A percentile compares a stretch with the other conserved stretches of the same genome.
These are phyloP conservation scores for Physeter macrocephalus DNA, from an alignment of 2,113 vertebrate species.

Conservation along the genomic window DNA sequence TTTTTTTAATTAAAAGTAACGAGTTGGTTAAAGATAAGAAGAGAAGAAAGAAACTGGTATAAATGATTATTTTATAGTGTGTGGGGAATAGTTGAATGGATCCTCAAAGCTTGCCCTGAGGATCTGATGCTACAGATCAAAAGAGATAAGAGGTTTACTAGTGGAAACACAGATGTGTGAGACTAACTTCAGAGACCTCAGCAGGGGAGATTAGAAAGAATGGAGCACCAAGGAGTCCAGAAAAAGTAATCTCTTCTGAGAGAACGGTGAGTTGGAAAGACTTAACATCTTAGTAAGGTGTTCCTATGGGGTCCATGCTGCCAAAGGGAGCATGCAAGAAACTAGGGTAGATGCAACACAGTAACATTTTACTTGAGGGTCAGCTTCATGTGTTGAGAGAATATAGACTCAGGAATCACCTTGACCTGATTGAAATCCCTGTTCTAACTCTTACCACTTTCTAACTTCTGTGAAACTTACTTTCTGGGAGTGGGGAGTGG, in stretches of 20 bases:
- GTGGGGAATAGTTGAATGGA: neutral
- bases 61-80: neutral
- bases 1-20: neutral
- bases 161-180: neutral
- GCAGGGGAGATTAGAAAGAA: neutral
- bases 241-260: neutral
- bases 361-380: neutral
- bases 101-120: neutral
- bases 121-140: constrained; percentile 1
- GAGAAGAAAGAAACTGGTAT: neutral
- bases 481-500: neutral
- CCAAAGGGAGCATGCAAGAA: neutral
- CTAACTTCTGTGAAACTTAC: neutral
- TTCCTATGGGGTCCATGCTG: rapidly evolving
- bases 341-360: neutral
- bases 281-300: neutral
- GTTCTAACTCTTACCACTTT: neutral
- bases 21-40: neutral
- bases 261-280: neutral
- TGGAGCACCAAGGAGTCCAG: neutral
- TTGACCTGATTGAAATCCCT: neutral
- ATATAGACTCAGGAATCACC: too few relatives aligned
- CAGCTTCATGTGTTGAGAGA: neutral
- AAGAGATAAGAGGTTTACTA: neutral
- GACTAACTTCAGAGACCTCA: neutral